Evolutionary conservation across 2,113 vertebrate genomes (phyloP).

Genomic region (Urocynchramus pylzowi): DNA sequence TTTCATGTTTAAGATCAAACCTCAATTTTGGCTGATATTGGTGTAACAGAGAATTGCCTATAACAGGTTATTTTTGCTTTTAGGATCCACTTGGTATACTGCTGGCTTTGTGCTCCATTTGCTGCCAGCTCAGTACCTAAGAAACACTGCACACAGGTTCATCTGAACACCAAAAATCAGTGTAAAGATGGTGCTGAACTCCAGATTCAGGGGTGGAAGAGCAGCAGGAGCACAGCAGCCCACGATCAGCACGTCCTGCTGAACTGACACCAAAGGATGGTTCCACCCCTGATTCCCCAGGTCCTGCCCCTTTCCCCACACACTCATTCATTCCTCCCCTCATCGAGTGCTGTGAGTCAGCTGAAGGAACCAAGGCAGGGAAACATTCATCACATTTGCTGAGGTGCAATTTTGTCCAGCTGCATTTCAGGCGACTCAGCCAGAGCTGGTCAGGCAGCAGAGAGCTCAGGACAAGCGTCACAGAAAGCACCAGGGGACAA

Average conservation of each 20-base stretch:
- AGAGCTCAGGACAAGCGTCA: background rate
- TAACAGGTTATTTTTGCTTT: background rate
- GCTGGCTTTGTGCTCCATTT: background rate
- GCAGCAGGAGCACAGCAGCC: background rate
- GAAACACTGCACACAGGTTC: background rate
- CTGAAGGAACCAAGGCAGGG: background rate
- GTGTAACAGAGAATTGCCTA: background rate
- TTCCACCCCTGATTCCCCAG: background rate
- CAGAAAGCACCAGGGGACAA: background rate
- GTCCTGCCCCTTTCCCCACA: background rate
- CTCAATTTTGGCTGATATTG: background rate
- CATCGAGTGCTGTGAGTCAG: background rate
- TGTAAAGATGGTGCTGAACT: background rate
- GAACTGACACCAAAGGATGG: background rate
- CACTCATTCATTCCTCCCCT: background rate
- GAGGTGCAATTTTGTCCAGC: background rate
- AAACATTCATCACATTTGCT: background rate
- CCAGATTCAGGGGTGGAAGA: background rate
- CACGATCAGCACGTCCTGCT: background rate
- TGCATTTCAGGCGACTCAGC: background rate
- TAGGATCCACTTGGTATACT: background rate
- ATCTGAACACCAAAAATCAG: background rate
- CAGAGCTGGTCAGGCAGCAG: background rate
- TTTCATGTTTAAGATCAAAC: background rate
- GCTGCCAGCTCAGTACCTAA: background rate